Conservation (phyloP, 92 coral and sea anemone genomes). For the Phenganax subtilis region DNA sequence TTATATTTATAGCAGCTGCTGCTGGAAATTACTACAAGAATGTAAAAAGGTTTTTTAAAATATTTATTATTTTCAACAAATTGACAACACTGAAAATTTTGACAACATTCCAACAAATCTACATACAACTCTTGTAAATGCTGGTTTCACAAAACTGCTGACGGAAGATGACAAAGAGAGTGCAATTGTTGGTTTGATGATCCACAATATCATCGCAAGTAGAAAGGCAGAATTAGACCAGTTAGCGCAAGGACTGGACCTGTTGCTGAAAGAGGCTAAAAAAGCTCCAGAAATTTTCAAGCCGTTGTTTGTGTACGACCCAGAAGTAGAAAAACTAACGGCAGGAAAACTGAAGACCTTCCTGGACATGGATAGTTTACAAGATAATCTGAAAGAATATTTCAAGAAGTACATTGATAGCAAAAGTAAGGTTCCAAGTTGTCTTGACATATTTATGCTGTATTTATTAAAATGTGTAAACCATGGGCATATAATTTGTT, state of each 20-base stretch:
- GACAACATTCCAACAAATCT: slow-evolving; percentile 9
- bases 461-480: not conserved
- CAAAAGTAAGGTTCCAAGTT: slow-evolving; percentile 9
- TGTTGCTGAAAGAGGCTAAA: slow-evolving; percentile 17
- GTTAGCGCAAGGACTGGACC: slow-evolving; percentile 32
- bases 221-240: slow-evolving; percentile 41
- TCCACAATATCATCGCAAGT: slow-evolving; percentile 20
- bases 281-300: not conserved
- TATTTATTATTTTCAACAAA: not conserved
- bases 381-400: slow-evolving; percentile 10
- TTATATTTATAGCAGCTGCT: too few relatives aligned
- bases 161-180: slow-evolving; percentile 6
- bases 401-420: slow-evolving; percentile 22
- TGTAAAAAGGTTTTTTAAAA: not conserved
- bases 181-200: slow-evolving; percentile 14
- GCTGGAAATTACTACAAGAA: not conserved
- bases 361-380: too few relatives aligned
- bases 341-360: not conserved
- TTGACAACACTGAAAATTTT: too few relatives aligned
- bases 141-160: slow-evolving; percentile 32
- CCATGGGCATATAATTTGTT: not conserved
- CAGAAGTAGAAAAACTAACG: too few relatives aligned
- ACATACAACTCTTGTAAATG: not conserved
- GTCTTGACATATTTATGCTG: not conserved
- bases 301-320: slow-evolving; percentile 11